Evolutionary conservation across 2,888 invertebrate genomes (phyloP), one percentile per base, ranked within the genome.

Genomic region (Lottia gigantea): DNA sequence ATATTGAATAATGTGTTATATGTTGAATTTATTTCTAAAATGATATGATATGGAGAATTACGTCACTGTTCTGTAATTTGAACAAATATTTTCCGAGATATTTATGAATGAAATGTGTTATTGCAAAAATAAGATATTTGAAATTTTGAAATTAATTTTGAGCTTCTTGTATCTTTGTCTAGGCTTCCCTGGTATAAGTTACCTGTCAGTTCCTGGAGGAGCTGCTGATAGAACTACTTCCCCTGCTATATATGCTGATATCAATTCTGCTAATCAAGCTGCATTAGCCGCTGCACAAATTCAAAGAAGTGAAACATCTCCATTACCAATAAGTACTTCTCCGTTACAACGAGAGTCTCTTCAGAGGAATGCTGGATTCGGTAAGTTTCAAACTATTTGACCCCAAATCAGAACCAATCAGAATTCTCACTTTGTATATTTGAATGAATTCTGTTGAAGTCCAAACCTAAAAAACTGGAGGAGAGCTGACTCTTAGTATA

Each of bases 101-200:
- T 65, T 31, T 4, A 25, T 3, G 4, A 26, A 40, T 45, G 26
- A 45, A 40, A 31, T 19, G 46, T 46, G 12, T 46, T 11, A 12
- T 46, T 65, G 46, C 47, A 46, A 46, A 26, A 45, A 47, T n/a
- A 19, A 23, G 25, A 62, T 15, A 64, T 25, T 19, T 61, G 61
- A 61, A 70, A 66, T 62, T 26, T 45, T 71, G 40, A 8, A 40
- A 31, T 40, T 40, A 6, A 40, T 40, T 40, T 11, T 40, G 40
- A 40, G 40, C 40, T 40, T 71, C 72, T 73, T 82, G 80, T 80
- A 40, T 40, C 40, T 40, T 40, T 40, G 40, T 40, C 68, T 87
- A 89, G 90, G 90, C 83, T 89, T 89, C 85, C 89, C 90, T 82
- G 89, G 90, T 84, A 90, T 88, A 82, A 88, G 90, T 84, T 90